Conservation (phyloP, 2,888 invertebrate species). For the Aromia moschata region DNA sequence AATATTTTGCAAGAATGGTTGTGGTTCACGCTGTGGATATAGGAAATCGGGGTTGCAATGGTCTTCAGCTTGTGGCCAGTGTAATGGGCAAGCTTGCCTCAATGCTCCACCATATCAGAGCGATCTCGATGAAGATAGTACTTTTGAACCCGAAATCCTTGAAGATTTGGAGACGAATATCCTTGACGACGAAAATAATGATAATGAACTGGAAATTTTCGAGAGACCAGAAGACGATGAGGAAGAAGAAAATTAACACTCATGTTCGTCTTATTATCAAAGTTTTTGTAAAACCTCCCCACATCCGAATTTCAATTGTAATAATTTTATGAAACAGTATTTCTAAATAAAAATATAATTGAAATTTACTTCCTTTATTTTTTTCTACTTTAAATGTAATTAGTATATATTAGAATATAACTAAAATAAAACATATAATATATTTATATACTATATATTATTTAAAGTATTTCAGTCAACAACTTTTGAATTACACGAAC, state of each 20-base stretch:
- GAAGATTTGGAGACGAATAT: background rate
- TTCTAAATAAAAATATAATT: background rate
- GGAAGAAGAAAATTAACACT: background rate
- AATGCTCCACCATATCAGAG: background rate
- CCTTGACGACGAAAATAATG: background rate
- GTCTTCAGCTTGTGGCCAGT: background rate
- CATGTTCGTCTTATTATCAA: background rate
- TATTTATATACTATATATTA: too few relatives aligned
- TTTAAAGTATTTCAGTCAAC: too few relatives aligned
- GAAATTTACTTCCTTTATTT: background rate
- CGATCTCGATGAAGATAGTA: background rate
- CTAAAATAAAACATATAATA: too few relatives aligned
- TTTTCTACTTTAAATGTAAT: too few relatives aligned
- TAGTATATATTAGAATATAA: too few relatives aligned
- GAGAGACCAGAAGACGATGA: background rate
- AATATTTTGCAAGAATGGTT: slow-evolving; percentile 48
- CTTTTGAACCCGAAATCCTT: background rate
- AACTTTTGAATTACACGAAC: too few relatives aligned
- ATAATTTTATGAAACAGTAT: background rate
- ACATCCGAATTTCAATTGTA: background rate
- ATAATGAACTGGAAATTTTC: background rate
- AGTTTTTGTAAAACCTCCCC: background rate
- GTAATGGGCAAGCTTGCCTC: background rate
- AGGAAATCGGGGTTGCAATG: slow-evolving; percentile 26
- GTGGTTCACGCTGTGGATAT: slow-evolving; percentile 49